Evolutionary conservation across 2,888 invertebrate species (phyloP), one percentile per base, ranked within the genome.

Genomic region (Eurytoma adleriae): DNA sequence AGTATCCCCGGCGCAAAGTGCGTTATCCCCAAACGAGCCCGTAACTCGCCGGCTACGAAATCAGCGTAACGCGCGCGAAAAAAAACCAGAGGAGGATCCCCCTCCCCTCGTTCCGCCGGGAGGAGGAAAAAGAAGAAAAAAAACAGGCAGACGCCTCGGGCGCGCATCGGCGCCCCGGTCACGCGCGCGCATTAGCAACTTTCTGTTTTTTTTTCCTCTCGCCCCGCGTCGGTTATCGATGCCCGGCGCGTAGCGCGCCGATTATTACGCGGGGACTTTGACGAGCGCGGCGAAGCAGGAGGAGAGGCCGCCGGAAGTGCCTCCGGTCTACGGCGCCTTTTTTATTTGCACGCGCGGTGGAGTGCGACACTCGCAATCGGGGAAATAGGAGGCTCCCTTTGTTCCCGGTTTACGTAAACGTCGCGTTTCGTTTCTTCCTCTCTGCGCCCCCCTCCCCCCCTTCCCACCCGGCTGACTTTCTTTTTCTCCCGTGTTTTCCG

Each of bases 131-230:
- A 67, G n/a, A 18, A 16, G 16, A 61, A 3, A 4, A 54, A n/a
- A n/a, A 54, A 48, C 30, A 40, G 40, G 27, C 48, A n/a, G 16
- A 14, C 7, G 14, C n/a, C 7, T 20, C 10, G 54, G 3, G 24
- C 2, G 10, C n/a, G 12, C 20, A 75, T 75, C 59, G 7, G 54
- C 24, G 50, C 69, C 62, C 76, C 24, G 30, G 61, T 76, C 76
- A 69, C 69, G 76, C 24, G 62, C 62, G 69, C 52, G 54, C 69
- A 69, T 76, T 76, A 68, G 57, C 69, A 76, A 76, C 62, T 68
- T 76, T 76, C 69, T 30, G 30, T 30, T 30, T 30, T 30, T 30
- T 40, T 40, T 10, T 7, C 10, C 10, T 7, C 40, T 1, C 7
- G 7, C 40, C 40, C 10, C 40, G 10, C 40, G 40, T 69, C 76